Evolutionary conservation across 2,113 vertebrate species (phyloP).

Genomic region (Anarhynchus alexandrinus): DNA sequence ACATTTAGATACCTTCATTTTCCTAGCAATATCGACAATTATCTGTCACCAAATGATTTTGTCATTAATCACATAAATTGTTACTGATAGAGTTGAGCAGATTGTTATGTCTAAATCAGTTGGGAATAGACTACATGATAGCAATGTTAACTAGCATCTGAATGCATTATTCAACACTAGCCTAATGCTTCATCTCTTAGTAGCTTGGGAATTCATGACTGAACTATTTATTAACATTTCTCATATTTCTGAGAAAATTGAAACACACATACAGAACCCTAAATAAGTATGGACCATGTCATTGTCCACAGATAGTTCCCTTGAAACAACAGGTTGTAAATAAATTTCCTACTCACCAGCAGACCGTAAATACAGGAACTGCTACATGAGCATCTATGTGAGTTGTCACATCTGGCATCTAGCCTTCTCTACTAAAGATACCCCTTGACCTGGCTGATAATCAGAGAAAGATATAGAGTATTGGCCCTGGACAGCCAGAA

Average conservation of each 20-base stretch:
- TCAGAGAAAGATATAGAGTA: neutral
- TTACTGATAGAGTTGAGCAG: neutral
- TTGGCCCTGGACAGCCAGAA: neutral
- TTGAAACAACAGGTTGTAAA: neutral
- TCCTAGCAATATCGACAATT: neutral
- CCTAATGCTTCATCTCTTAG: neutral
- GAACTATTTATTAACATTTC: neutral
- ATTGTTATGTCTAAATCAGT: neutral
- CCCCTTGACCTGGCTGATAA: neutral
- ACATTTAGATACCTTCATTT: neutral
- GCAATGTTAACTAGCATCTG: neutral
- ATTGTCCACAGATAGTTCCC: neutral
- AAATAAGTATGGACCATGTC: neutral
- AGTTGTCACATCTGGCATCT: neutral
- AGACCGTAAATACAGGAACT: neutral
- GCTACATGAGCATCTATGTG: neutral
- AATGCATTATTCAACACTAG: neutral
- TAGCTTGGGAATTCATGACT: neutral
- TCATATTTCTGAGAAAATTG: neutral
- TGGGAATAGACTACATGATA: neutral
- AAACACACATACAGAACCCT: neutral
- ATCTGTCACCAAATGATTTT: neutral
- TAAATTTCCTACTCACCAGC: neutral
- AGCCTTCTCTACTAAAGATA: neutral
- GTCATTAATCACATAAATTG: neutral